These are phyloP conservation scores for Premnoplex brunnescens DNA, from an alignment of 2,797 vertebrate species.

Conservation along the genomic window DNA sequence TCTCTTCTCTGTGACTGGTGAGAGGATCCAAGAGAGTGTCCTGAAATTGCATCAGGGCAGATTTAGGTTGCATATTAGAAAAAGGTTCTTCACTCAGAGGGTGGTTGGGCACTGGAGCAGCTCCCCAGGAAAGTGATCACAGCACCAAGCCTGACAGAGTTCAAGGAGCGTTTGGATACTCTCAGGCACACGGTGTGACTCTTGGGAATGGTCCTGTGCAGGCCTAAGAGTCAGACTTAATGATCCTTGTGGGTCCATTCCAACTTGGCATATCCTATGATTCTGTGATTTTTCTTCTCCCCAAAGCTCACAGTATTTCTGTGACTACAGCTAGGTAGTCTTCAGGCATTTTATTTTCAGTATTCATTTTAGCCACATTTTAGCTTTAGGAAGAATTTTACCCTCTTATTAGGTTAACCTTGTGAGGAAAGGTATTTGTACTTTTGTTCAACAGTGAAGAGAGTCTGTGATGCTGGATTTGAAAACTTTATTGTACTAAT, in stretches of 20 bases:
- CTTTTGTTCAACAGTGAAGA: background rate
- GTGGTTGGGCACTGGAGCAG: background rate
- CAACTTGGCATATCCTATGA: background rate
- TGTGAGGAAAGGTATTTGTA: background rate
- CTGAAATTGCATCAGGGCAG: background rate
- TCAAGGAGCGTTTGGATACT: background rate
- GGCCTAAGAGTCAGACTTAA: background rate
- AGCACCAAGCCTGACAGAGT: background rate
- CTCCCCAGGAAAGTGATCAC: background rate
- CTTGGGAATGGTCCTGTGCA: background rate
- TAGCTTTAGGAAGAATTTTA: background rate
- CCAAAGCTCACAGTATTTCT: background rate
- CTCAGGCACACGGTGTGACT: background rate
- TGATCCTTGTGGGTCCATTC: background rate
- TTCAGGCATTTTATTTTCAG: background rate
- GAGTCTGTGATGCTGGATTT: background rate
- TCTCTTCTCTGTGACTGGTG: background rate
- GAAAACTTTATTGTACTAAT: background rate
- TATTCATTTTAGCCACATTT: background rate
- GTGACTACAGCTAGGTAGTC: background rate
- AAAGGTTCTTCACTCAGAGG: background rate
- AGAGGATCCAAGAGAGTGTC: background rate
- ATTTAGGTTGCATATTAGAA: background rate
- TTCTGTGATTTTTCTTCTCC: background rate
- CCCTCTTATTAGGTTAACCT: background rate